Evolutionary conservation across 2,888 invertebrate genomes (phyloP), one percentile per base, ranked within the genome.

Genomic region (Pollenia amentaria): DNA sequence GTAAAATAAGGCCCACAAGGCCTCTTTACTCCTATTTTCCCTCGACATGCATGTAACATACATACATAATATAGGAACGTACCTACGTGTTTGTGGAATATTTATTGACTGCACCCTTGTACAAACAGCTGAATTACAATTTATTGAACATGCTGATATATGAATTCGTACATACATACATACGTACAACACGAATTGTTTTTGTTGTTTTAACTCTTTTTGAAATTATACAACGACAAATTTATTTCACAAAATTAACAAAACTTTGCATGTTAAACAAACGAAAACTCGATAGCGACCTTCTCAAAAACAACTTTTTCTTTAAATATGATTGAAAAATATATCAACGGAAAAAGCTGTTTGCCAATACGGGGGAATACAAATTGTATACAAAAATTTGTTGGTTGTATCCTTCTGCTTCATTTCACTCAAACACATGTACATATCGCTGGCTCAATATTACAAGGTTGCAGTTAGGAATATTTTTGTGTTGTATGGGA

Each of bases 111-210:
- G 82, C 76, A 76, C 82, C 84, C 73, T 67, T 67, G 73, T 84
- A 60, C 3, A 67, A 64, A 60, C 3, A 67, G 55, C 48, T 48
- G 10, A 65, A 65, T 55, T 21, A 55, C 29, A 80, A 80, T 46
- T 80, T 84, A 84, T 84, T 67, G 77, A 78, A 84, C 84, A 84
- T 21, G 78, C 38, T 67, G 78, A 53, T 78, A 78, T 84, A 79
- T 73, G 46, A 78, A 73, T 44, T 62, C n/a, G n/a, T 21, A 44
- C 64, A 11, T 51, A 38, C 57, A 57, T 57, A 57, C 12, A 51
- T n/a, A 51, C 3, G 14, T 51, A 75, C 18, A 62, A 76, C 51
- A 46, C 16, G 12, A 16, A 14, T 42, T 16, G 3, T 55, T 75
- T 40, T 48, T 65, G 8, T 46, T 72, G 29, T 29, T 29, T 29